Evolutionary conservation across 2,113 vertebrate species (phyloP).

Genomic region (Crocuta crocuta): DNA sequence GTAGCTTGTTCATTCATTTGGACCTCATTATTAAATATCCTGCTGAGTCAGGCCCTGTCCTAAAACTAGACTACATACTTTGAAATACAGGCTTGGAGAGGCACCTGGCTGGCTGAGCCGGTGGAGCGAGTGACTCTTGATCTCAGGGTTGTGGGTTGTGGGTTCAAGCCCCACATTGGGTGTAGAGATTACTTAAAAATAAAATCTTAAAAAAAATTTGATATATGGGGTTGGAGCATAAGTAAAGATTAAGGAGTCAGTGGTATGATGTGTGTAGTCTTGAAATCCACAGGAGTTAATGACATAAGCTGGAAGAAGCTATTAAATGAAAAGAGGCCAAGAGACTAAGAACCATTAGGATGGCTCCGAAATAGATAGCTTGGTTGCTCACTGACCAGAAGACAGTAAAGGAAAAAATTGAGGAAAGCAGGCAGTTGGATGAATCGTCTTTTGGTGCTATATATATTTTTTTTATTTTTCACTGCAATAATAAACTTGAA

Average conservation of each 20-base stretch:
- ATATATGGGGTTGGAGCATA: neutral
- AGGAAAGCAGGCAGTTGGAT: neutral
- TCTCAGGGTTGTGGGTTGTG: too few species aligned
- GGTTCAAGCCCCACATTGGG: too few species aligned
- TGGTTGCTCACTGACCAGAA: neutral
- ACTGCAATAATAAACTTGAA: neutral
- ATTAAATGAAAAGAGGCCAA: neutral
- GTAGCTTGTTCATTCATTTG: neutral
- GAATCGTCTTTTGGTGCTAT: neutral
- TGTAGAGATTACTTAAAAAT: too few species aligned
- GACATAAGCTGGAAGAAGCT: constrained; percentile 3
- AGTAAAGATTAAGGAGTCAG: neutral
- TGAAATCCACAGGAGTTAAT: neutral
- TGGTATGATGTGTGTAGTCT: neutral
- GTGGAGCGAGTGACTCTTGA: too few species aligned
- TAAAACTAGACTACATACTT: neutral
- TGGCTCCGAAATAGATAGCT: neutral
- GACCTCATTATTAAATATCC: constrained; percentile 9
- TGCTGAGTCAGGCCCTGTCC: neutral
- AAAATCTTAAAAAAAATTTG: neutral
- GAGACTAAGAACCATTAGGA: neutral
- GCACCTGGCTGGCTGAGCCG: too few species aligned
- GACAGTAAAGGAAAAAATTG: neutral
- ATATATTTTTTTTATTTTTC: neutral
- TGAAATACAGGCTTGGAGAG: neutral